These are phyloP conservation scores for Myotis davidii DNA, from an alignment of 2,113 vertebrate genomes.

Conservation along the genomic window DNA sequence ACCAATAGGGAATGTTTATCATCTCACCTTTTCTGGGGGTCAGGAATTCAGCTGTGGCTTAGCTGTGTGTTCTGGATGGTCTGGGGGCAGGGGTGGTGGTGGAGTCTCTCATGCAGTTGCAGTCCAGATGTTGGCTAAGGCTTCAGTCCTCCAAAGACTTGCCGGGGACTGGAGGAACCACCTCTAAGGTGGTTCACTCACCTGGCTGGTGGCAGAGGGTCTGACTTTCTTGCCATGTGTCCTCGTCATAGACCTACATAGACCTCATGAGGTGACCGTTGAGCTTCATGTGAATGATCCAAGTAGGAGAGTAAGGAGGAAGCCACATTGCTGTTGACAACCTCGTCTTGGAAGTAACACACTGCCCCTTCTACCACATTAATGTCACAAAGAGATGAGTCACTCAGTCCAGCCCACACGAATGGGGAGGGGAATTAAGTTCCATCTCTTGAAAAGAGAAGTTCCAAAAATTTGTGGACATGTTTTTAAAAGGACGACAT, in stretches of 20 bases:
- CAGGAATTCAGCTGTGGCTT: not conserved
- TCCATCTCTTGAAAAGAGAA: not conserved
- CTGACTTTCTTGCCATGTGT: not conserved
- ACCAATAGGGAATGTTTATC: not conserved
- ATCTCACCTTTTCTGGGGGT: not conserved
- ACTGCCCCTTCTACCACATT: not conserved
- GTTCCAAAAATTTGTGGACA: not conserved
- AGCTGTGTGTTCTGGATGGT: not conserved
- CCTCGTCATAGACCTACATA: not conserved
- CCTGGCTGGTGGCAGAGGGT: not conserved
- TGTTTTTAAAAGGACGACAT: not conserved
- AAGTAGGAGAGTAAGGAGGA: not conserved
- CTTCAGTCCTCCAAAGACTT: not conserved
- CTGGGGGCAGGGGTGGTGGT: too few relatives aligned
- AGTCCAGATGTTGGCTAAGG: not conserved
- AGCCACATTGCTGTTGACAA: not conserved
- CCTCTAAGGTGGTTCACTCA: not conserved
- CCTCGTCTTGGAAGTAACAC: not conserved
- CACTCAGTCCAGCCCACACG: not conserved
- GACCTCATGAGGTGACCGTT: not conserved
- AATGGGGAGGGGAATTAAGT: not conserved
- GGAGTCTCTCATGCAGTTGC: not conserved
- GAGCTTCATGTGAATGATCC: not conserved
- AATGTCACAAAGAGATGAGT: not conserved
- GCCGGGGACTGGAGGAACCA: not conserved